These are phyloP conservation scores for Dryoscopus gambensis DNA, from an alignment of 2,113 vertebrate species.

Conservation along the genomic window DNA sequence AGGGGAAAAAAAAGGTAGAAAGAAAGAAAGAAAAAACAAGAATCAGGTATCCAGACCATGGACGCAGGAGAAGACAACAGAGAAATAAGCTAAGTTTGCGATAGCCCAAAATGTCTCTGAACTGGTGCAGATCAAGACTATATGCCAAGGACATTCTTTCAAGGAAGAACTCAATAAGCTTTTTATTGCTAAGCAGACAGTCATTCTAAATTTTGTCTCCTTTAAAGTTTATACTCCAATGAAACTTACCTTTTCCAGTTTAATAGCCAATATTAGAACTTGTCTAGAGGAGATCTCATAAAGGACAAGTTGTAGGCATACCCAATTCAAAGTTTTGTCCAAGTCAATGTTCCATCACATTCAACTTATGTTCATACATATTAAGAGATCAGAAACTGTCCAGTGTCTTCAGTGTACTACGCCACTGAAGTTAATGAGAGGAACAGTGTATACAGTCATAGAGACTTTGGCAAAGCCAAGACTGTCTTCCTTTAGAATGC, in stretches of 20 bases:
- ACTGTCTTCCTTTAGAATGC: neutral
- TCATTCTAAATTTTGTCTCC: neutral
- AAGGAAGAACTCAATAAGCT: neutral
- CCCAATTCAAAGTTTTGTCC: neutral
- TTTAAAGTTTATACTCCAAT: neutral
- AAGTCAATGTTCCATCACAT: neutral
- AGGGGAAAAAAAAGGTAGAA: neutral
- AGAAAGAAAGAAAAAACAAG: neutral
- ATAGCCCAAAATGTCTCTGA: neutral
- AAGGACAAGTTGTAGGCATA: neutral
- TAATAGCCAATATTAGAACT: neutral
- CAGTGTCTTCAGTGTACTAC: neutral
- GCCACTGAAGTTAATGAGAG: neutral
- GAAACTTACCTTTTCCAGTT: neutral
- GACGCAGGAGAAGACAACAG: neutral
- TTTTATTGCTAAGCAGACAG: neutral
- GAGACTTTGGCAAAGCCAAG: neutral
- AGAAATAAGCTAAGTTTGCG: neutral
- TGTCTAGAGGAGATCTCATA: neutral
- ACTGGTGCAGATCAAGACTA: neutral
- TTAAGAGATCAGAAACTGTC: neutral
- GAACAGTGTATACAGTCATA: neutral
- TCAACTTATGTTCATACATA: neutral
- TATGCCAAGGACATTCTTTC: neutral
- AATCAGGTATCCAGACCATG: neutral